Percentiles rank a stretch among this genome's conserved stretches.
These are phyloP conservation scores for Mesembrinibis cayennensis DNA, from an alignment of 2,113 vertebrate species.

Conservation along the genomic window DNA sequence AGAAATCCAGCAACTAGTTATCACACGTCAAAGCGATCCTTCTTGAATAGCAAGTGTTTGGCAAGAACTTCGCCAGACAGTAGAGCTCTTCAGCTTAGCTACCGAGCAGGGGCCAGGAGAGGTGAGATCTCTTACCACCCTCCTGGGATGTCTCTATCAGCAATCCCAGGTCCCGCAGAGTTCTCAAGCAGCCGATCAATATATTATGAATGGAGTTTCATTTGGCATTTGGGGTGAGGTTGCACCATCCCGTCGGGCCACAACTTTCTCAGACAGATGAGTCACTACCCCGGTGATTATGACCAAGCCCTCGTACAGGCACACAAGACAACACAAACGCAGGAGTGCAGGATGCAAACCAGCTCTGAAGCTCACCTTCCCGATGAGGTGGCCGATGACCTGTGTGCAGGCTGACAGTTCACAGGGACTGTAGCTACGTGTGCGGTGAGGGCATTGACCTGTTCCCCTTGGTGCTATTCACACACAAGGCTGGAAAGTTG, in stretches of 20 bases:
- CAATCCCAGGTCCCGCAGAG: not conserved
- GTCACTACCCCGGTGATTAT: not conserved
- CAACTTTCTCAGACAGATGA: not conserved
- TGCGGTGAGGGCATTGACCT: not conserved
- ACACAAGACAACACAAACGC: fast-evolving
- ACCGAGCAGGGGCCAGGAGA: not conserved
- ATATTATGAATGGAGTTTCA: not conserved
- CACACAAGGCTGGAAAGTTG: not conserved
- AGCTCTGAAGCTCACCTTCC: not conserved
- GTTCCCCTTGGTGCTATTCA: not conserved
- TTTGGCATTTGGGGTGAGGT: not conserved
- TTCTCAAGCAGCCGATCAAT: not conserved
- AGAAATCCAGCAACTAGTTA: not conserved
- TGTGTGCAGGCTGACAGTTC: not conserved
- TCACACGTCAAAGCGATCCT: not conserved
- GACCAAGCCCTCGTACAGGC: fast-evolving
- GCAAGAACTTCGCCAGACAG: not conserved
- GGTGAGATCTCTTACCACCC: not conserved
- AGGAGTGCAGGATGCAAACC: not conserved
- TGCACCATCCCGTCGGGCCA: not conserved
- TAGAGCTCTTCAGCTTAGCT: not conserved
- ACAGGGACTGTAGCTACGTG: fast-evolving
- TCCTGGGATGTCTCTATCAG: not conserved
- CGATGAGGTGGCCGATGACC: fast-evolving
- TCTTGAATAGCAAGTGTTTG: not conserved